Conservation (phyloP, 2,888 invertebrate species). For the Germaria angustata region DNA sequence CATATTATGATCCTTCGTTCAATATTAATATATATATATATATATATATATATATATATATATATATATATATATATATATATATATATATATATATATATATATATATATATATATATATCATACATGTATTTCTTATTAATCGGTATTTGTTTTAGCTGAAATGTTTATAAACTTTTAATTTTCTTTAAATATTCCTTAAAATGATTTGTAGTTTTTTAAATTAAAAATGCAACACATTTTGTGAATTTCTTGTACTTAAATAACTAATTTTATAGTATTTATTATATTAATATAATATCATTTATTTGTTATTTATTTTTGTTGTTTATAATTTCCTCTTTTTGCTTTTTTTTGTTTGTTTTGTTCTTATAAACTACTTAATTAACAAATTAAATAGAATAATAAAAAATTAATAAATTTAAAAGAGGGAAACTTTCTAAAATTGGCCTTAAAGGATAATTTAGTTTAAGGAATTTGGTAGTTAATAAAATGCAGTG, state of each 20-base stretch:
- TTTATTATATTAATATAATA: conserved; percentile 44
- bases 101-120: not conserved
- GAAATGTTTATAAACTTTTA: conserved; percentile 37
- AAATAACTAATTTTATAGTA: conserved; percentile 64
- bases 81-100: not conserved
- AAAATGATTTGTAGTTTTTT: conserved; percentile 54
- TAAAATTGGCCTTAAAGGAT: not conserved
- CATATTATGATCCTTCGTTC: conserved; percentile 6
- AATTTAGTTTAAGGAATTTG: not conserved
- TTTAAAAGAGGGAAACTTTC: not conserved
- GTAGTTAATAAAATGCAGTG: not conserved
- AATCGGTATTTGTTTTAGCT: conserved; percentile 29
- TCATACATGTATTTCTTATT: not conserved
- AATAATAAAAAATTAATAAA: not conserved
- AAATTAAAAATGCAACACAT: conserved; percentile 54
- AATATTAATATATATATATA: no score
- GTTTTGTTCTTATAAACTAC: conserved; percentile 66
- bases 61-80: not conserved
- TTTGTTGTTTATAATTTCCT: not conserved
- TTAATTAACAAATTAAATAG: conserved; percentile 35
- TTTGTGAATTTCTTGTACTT: conserved; percentile 68
- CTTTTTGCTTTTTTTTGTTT: conserved; percentile 19
- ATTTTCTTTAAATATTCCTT: conserved; percentile 53
- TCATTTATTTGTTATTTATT: conserved; percentile 22
- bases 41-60: no score